phyloP scores from a whole-genome alignment of 2,888 invertebrate genomes.

The Tenthredo mesomela region DNA sequence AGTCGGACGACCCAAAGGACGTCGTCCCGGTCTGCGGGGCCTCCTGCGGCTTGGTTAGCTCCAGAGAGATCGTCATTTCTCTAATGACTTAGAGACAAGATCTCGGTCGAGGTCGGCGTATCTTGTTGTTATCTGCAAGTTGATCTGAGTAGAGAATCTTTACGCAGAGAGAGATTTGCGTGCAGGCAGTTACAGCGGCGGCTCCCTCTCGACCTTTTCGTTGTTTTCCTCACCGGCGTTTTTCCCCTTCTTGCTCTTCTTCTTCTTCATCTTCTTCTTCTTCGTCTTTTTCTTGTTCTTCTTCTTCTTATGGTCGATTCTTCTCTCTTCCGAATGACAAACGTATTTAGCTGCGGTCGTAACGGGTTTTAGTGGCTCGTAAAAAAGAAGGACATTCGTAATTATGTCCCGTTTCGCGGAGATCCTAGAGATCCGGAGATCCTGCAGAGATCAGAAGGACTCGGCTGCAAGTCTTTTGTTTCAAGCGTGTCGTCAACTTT shows the following conservation, averaged over 20 bases:
- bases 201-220: conserved; percentile 57
- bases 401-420: conserved; percentile 59
- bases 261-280: not conserved
- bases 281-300: not conserved
- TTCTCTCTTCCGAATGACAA: conserved; percentile 50
- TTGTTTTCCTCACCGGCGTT: conserved; percentile 3
- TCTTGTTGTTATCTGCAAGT: conserved; percentile 34
- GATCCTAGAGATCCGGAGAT: conserved; percentile 39
- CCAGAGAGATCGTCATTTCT: conserved; percentile 70
- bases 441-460: not conserved
- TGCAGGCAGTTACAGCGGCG: conserved; percentile 56
- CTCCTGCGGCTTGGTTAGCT: conserved; percentile 58
- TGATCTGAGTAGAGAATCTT: conserved; percentile 28
- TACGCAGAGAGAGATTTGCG: conserved; percentile 62
- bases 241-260: not conserved
- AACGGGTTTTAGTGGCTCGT: conserved; percentile 60
- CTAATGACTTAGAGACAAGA: conserved; percentile 74
- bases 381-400: conserved; percentile 56
- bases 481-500: conserved; percentile 50
- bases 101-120: conserved; percentile 62
- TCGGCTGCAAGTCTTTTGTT: conserved; percentile 34
- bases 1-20: conserved; percentile 19
- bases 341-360: conserved; percentile 60
- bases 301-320: not conserved
- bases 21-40: conserved; percentile 27